A percentile compares a stretch with the other conserved stretches of the same genome.
Evolutionary conservation across 2,888 invertebrate species (phyloP).

Genomic region (Xestia c-nigrum): DNA sequence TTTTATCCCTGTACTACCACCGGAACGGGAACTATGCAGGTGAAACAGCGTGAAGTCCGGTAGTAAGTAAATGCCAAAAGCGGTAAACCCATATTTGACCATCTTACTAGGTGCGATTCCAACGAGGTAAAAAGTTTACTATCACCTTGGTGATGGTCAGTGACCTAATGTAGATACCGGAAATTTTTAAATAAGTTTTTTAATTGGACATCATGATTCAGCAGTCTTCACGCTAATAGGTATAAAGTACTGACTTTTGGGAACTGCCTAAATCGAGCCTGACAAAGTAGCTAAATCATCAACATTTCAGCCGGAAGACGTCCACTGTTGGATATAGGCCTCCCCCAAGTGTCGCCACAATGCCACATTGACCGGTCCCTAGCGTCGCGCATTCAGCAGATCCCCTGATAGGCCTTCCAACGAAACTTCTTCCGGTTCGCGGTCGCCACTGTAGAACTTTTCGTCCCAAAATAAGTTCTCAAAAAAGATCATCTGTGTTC

Average conservation of each 20-base stretch:
- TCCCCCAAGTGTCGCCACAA: too few species aligned
- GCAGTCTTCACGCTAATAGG: not conserved
- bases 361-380: too few species aligned
- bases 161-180: not conserved
- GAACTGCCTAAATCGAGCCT: not conserved
- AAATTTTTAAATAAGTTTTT: not conserved
- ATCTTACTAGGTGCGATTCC: not conserved
- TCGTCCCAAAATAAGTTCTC: not conserved
- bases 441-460: too few species aligned
- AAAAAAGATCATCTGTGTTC: not conserved
- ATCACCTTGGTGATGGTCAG: not conserved
- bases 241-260: not conserved
- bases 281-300: not conserved
- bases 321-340: too few species aligned
- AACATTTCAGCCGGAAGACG: too few species aligned
- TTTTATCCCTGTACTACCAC: too few species aligned
- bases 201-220: not conserved
- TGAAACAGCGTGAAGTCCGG: too few species aligned
- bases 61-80: not conserved
- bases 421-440: too few species aligned
- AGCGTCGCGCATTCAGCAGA: too few species aligned
- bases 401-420: too few species aligned
- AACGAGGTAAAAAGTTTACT: not conserved
- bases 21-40: too few species aligned
- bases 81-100: conserved; percentile 13